Conservation (phyloP, 2,888 invertebrate genomes). For the Rhyacophila evoluta region DNA sequence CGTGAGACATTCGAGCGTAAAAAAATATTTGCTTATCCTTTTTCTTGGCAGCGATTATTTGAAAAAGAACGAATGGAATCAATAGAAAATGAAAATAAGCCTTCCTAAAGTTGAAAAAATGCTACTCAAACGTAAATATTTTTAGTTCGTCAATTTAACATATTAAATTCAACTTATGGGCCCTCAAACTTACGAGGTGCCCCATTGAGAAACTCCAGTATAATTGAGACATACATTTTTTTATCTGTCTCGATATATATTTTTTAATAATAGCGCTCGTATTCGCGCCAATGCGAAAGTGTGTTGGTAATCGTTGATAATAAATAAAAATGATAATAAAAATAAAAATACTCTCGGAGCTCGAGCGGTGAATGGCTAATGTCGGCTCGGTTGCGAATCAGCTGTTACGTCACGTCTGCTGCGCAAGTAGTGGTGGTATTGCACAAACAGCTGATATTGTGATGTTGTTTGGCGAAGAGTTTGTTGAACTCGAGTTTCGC, state of each 20-base stretch:
- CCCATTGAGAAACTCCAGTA: too few relatives aligned
- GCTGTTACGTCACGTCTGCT: slow-evolving; percentile 22
- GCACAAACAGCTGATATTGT: slow-evolving; percentile 21
- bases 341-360: background rate
- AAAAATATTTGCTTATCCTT: too few relatives aligned
- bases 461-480: background rate
- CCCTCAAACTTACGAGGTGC: too few relatives aligned
- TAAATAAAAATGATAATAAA: slow-evolving; percentile 16
- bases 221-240: background rate
- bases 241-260: background rate
- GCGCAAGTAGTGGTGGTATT: background rate
- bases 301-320: slow-evolving; percentile 2
- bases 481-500: slow-evolving; percentile 13
- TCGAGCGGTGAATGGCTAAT: background rate
- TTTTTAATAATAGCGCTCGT: background rate
- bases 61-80: too few relatives aligned
- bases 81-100: too few relatives aligned
- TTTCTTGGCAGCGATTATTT: too few relatives aligned
- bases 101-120: too few relatives aligned
- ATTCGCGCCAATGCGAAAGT: background rate
- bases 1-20: too few relatives aligned
- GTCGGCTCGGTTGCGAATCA: slow-evolving; percentile 14
- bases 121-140: too few relatives aligned
- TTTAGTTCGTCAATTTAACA: too few relatives aligned
- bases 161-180: too few relatives aligned